phyloP scores from a whole-genome alignment of 64 coral and sea anemone species.

The Montipora cactus region DNA sequence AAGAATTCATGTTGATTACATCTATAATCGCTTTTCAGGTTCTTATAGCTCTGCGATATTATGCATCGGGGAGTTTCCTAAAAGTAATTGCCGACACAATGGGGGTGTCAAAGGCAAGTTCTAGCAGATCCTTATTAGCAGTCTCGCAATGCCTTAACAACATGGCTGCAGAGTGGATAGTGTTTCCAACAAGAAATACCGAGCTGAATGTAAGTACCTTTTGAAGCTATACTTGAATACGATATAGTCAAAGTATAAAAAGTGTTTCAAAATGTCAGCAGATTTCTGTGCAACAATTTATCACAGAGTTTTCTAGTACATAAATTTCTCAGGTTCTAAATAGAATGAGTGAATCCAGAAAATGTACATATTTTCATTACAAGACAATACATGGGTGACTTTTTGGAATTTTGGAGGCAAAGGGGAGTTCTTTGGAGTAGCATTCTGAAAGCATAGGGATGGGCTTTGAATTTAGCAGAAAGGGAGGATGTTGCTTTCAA shows the following conservation, averaged over 20 bases:
- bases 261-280: background rate
- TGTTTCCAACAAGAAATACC: background rate
- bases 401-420: background rate
- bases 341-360: background rate
- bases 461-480: background rate
- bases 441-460: background rate
- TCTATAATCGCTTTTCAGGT: conserved; percentile 23
- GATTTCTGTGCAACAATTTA: background rate
- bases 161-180: conserved; percentile 17
- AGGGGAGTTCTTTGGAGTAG: background rate
- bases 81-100: conserved; percentile 34
- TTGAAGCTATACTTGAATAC: conserved; percentile 13
- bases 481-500: background rate
- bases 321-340: background rate
- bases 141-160: background rate
- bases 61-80: conserved; percentile 21
- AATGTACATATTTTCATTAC: background rate
- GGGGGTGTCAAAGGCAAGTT: conserved; percentile 36
- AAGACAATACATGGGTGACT: background rate
- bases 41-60: background rate
- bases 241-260: background rate
- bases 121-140: background rate
- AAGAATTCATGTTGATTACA: background rate
- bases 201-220: conserved; percentile 45
- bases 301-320: background rate